phyloP scores from a whole-genome alignment of 2,113 vertebrate genomes.

The Crocuta crocuta region DNA sequence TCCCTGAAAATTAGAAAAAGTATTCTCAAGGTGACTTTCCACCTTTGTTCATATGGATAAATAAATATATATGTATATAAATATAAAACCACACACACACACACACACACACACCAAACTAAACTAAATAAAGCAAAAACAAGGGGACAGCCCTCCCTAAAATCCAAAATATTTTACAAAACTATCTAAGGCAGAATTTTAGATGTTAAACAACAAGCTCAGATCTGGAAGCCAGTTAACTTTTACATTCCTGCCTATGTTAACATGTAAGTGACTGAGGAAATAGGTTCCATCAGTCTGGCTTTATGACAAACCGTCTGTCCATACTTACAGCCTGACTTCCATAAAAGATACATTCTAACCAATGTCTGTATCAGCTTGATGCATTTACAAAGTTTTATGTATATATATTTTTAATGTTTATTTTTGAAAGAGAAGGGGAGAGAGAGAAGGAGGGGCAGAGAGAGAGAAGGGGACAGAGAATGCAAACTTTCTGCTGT shows the following conservation, averaged over 20 bases:
- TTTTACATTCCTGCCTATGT: neutral
- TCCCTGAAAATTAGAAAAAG: neutral
- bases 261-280: neutral
- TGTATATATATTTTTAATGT: too few species aligned
- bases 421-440: neutral
- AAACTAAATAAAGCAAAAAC: neutral
- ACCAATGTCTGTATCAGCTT: neutral
- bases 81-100: neutral
- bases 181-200: neutral
- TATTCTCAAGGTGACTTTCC: neutral
- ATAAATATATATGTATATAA: too few species aligned
- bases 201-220: neutral
- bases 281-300: neutral
- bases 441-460: too few species aligned
- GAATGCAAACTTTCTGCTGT: too few species aligned
- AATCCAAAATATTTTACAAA: neutral
- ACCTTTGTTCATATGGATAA: neutral
- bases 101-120: neutral
- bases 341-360: neutral
- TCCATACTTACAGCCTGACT: neutral
- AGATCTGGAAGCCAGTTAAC: neutral
- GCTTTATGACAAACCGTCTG: neutral
- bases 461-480: too few species aligned
- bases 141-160: neutral
- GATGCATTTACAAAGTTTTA: neutral